phyloP scores from a whole-genome alignment of 2,888 invertebrate genomes.

The Tipula unca region DNA sequence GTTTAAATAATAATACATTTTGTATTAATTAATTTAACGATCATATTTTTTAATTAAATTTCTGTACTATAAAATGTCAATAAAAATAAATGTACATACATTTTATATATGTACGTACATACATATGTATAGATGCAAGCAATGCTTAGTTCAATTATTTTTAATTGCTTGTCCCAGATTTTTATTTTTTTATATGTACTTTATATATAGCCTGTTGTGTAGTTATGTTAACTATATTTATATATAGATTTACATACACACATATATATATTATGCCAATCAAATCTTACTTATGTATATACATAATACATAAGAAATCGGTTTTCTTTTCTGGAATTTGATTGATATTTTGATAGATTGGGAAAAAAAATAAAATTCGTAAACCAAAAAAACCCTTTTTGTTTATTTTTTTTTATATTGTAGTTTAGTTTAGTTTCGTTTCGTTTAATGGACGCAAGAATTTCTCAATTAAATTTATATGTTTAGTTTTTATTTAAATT shows the following conservation, averaged over 20 bases:
- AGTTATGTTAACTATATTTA: neutral
- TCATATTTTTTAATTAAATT: neutral
- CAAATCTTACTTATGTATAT: neutral
- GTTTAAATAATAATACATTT: neutral
- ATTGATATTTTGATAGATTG: slow-evolving; percentile 14
- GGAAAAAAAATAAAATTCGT: neutral
- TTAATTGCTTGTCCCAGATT: neutral
- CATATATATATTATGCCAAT: neutral
- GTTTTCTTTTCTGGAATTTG: neutral
- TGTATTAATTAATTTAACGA: neutral
- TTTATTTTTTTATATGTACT: neutral
- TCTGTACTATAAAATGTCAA: neutral
- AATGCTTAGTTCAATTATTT: neutral
- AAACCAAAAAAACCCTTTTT: neutral
- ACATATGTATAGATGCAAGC: neutral
- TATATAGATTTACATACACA: neutral
- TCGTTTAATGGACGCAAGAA: neutral
- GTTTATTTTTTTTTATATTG: neutral
- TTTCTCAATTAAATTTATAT: neutral
- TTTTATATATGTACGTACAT: neutral
- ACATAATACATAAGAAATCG: neutral
- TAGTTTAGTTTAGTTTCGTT: neutral
- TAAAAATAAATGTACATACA: neutral
- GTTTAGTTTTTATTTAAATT: neutral
- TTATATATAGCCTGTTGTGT: neutral